These are phyloP conservation scores for Clarias macrocephalus DNA, from an alignment of 2,113 vertebrate genomes.

Conservation along the genomic window DNA sequence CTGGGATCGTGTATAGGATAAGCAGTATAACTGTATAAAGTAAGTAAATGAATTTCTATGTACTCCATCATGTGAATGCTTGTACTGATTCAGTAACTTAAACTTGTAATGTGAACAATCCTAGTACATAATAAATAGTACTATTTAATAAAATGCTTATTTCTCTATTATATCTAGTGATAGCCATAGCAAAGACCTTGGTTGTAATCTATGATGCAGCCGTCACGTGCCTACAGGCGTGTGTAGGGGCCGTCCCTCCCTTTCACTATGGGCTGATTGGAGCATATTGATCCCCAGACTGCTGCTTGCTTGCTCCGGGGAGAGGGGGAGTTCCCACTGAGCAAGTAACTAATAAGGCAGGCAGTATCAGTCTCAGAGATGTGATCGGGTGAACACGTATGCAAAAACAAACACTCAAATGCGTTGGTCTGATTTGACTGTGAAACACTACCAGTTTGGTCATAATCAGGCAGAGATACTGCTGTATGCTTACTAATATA, in stretches of 20 bases:
- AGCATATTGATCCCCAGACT: conserved; percentile 44
- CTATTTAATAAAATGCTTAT: not conserved
- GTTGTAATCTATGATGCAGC: not conserved
- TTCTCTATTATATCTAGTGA: not conserved
- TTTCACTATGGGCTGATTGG: conserved; percentile 28
- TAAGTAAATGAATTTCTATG: not conserved
- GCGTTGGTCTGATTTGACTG: no score
- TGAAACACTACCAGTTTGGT: conserved; percentile 2
- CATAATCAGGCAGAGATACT: not conserved
- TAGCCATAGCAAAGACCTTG: not conserved
- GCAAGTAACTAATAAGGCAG: conserved; percentile 32
- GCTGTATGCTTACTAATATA: not conserved
- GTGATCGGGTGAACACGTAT: not conserved
- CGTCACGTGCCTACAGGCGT: not conserved
- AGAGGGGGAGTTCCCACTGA: conserved; percentile 30
- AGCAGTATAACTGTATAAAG: no score
- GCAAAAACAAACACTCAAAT: not conserved
- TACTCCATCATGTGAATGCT: not conserved
- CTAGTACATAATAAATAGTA: not conserved
- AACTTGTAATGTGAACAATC: not conserved
- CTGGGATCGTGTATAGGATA: no score
- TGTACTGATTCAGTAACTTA: not conserved
- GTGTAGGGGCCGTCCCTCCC: not conserved
- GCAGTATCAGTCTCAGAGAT: not conserved
- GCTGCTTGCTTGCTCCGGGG: conserved; percentile 34